These are phyloP conservation scores for Acromyrmex echinatior DNA, from an alignment of 1,140 invertebrate genomes.

Conservation along the genomic window DNA sequence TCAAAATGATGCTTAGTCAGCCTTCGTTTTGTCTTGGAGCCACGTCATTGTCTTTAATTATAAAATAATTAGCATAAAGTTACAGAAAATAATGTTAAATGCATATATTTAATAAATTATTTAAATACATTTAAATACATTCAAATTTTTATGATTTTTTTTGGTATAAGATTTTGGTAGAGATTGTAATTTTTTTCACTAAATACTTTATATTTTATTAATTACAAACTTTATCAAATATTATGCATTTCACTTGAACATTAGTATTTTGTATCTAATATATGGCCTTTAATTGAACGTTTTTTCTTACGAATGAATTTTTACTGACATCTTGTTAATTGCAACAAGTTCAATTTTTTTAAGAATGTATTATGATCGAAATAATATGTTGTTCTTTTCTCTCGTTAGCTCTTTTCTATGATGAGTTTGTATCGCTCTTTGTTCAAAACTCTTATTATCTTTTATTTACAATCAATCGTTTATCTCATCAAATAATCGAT, in stretches of 20 bases:
- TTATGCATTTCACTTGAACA: conserved; percentile 52
- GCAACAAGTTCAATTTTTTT: background rate
- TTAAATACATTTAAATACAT: background rate
- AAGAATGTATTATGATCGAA: background rate
- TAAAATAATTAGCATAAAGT: conserved; percentile 7
- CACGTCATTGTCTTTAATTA: conserved; percentile 25
- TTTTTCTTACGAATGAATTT: conserved; percentile 51
- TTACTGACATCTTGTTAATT: background rate
- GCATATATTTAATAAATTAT: background rate
- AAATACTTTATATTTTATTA: background rate
- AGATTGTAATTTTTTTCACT: background rate
- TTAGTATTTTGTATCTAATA: conserved; percentile 23
- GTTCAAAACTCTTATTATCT: background rate
- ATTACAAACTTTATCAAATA: background rate
- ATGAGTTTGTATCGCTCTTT: background rate
- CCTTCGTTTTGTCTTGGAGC: background rate
- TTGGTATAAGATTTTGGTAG: background rate
- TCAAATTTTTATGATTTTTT: background rate
- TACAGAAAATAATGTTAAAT: background rate
- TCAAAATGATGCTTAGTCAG: conserved; percentile 34
- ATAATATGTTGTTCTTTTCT: conserved; percentile 26
- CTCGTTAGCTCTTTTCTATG: background rate
- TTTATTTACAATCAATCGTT: background rate
- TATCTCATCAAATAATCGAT: background rate
- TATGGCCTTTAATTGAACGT: conserved; percentile 25